Evolutionary conservation across 2,797 vertebrate species (phyloP), one percentile per base, ranked within the genome.

Genomic region (Microtus californicus): DNA sequence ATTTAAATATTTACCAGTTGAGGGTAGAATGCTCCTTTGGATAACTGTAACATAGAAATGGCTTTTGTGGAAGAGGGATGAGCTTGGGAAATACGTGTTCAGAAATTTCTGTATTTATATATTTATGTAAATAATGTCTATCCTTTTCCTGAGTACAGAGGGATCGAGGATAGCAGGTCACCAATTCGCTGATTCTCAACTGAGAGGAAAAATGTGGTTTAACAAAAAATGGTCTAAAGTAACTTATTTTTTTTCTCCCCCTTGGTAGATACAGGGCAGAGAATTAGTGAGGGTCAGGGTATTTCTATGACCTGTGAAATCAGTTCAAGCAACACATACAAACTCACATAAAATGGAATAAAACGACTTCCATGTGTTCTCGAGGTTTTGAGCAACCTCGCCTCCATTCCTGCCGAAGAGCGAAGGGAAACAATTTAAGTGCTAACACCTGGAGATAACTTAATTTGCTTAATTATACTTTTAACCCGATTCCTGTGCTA

Each of bases 401-500:
- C 69, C 3, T 3, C 12, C 43, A 61, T 40, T 6, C 43, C 63
- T 69, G 34, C 43, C 48, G 54, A 93, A 59, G 78, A 90, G 74
- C 23, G 8, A 87, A 87, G 92, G 63, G 67, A 96, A 95, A 91
- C 19, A 74, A 94, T 71, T 48, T 94, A 91, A 93, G 78, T n/a
- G 14, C 83, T 92, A 93, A 94, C 56, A 48, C 63, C 63, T 94
- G 69, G 96, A 76, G 63, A 71, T 88, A 94, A 91, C 85, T 81
- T 96, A 87, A 51, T 78, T 94, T 88, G 83, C 59, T 91, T 96
- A 89, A 93, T 94, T 90, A 69, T 78, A 87, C 76, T 79, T 94
- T 40, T 83, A 77, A 85, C 29, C 3, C 51, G 54, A 23, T 88
- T 91, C 78, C 73, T 74, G 65, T 48, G 78, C 76, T 91, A 48